Percentiles rank a stretch among this genome's conserved stretches.
Conservation (phyloP, 2,888 invertebrate species). For the Apamea crenata region DNA sequence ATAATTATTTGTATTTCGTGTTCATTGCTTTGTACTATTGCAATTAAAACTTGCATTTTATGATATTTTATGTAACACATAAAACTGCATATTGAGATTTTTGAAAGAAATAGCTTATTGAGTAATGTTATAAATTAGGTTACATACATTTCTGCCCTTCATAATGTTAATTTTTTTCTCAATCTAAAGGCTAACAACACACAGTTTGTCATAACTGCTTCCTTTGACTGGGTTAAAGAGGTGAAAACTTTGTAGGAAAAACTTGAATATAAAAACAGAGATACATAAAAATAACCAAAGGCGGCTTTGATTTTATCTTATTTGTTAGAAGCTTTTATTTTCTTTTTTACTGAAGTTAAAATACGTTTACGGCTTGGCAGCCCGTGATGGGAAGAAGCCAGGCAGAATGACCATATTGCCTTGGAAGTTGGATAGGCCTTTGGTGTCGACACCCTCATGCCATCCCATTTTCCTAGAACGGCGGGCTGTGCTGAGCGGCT, state of each 20-base stretch:
- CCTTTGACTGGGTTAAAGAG: not conserved
- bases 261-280: not conserved
- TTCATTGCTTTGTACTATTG: conserved; percentile 40
- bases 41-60: conserved; percentile 20
- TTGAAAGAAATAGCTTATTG: not conserved
- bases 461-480: not conserved
- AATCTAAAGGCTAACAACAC: no score
- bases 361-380: not conserved
- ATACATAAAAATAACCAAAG: not conserved
- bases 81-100: not conserved
- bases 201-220: not conserved
- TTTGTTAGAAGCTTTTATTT: not conserved
- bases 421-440: not conserved
- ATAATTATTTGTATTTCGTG: conserved; percentile 29
- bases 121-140: not conserved
- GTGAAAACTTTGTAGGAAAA: not conserved
- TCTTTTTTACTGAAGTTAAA: not conserved
- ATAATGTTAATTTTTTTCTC: not conserved
- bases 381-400: not conserved
- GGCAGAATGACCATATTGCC: not conserved
- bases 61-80: not conserved
- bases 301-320: not conserved
- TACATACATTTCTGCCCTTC: not conserved
- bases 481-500: not conserved
- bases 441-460: not conserved